Evolutionary conservation across 2,888 invertebrate genomes (phyloP), one percentile per base, ranked within the genome.

Genomic region (Stegophylla sp.): DNA sequence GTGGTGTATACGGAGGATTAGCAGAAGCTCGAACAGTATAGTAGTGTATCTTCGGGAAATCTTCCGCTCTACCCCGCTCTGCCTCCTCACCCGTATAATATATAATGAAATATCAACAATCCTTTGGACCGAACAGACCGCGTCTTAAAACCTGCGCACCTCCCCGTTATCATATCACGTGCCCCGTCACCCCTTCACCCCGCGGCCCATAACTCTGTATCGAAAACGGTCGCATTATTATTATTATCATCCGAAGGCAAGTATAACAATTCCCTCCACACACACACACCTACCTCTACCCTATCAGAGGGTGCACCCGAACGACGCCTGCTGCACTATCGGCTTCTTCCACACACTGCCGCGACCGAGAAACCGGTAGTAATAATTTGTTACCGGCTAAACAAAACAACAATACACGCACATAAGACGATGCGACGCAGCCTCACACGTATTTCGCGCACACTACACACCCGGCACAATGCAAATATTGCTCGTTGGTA

Each of bases 31-130:
- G 53, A 53, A 41, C 48, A 15, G 66, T 76, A n/a, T n/a, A n/a
- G n/a, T n/a, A n/a, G 43, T 76, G 66, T 76, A 76, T 66, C 77
- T 77, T 77, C 59, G 45, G 45, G 20, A 69, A 59, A 69, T 53
- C 43, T 28, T 64, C 43, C 23, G 23, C 20, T 64, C 43, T 17
- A n/a, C 20, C 43, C 7, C 12, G 26, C 64, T 17, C 26, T 12
- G 23, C 34, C 15, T 74, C 45, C 43, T 12, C 28, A 45, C 51
- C 0, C n/a, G 20, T n/a, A n/a, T n/a, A n/a, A n/a, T n/a, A n/a
- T n/a, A n/a, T 69, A 79, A 79, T 79, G 79, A 79, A 79, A 79
- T 79, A 79, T 79, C 79, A 79, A 79, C 79, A 79, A 71, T 26
- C 69, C 79, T 71, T 48, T 63, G 69, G 59, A 69, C 79, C 61